Percentiles rank a stretch among this genome's conserved stretches.
These are phyloP conservation scores for Poecilia latipinna DNA, from an alignment of 2,113 vertebrate species.

Conservation along the genomic window DNA sequence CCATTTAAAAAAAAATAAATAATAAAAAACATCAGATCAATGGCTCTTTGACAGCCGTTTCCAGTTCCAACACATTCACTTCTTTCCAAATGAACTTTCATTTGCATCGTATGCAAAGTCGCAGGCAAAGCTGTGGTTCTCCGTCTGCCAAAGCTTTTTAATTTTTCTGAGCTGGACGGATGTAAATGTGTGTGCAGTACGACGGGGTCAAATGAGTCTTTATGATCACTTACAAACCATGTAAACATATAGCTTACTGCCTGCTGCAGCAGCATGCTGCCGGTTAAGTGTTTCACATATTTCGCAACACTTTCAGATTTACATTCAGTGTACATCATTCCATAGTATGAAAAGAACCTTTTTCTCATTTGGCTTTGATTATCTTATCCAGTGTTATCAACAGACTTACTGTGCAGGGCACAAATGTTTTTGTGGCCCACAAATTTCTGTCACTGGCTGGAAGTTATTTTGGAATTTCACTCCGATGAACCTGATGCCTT, in stretches of 20 bases:
- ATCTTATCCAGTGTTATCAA: slow-evolving; percentile 13
- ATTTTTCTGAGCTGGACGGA: slow-evolving; percentile 5
- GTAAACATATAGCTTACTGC: not conserved
- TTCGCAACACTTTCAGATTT: not conserved
- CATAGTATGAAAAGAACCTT: not conserved
- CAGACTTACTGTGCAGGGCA: slow-evolving; percentile 1
- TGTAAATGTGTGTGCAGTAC: slow-evolving; percentile 45
- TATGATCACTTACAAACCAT: not conserved
- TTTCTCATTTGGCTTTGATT: not conserved
- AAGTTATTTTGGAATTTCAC: slow-evolving; percentile 44
- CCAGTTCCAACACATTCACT: not conserved
- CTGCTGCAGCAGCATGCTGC: not conserved
- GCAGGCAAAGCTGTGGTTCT: slow-evolving; percentile 38
- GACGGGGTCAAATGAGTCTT: slow-evolving; percentile 6
- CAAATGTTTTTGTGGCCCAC: not conserved
- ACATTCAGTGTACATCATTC: not conserved
- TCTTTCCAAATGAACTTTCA: not conserved
- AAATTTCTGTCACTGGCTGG: slow-evolving; percentile 11
- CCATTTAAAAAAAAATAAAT: no score
- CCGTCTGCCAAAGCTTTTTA: slow-evolving; percentile 10
- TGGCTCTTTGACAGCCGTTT: not conserved
- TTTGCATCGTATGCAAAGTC: slow-evolving; percentile 68
- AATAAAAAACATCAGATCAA: not conserved
- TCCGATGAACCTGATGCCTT: slow-evolving; percentile 33
- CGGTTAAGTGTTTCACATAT: no score